Evolutionary conservation across 2,888 invertebrate species (phyloP), one percentile per base, ranked within the genome.

Genomic region (Thereva nobilitata): DNA sequence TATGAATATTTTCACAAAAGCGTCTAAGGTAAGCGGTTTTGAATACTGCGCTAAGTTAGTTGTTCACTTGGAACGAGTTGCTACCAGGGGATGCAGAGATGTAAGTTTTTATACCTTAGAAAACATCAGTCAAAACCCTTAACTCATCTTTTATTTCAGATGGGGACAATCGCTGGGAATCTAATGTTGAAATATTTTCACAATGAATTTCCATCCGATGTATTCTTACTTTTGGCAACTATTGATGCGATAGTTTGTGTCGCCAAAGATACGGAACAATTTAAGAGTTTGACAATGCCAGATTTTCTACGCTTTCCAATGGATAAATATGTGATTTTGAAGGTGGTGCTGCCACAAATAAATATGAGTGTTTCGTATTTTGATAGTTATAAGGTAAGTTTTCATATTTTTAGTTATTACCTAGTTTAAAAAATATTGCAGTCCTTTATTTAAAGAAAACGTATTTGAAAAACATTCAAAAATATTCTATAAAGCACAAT

Each of bases 101-200:
- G 86, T 86, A 76, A 78, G 82, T 38, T 5, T n/a, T 64, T n/a
- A 8, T 38, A 35, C 0, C 3, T 45, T 10, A 38, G 80, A 3
- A 67, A 55, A 5, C 9, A 10, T 10, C 3, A 23, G 7, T 57
- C 10, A 34, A n/a, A 3, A 23, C 42, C n/a, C 4, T 10, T 4
- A 3, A 4, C 9, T 23, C 9, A 23, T 70, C 66, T 74, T 73
- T 23, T 23, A 53, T 75, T 79, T 45, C 73, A 85, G 85, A 76
- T 83, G 9, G 88, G 85, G 37, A 84, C 85, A 1, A 77, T 89
- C 61, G 88, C 85, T 10, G 89, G 89, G 0, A 89, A 89, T 73
- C 74, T 89, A 53, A 86, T 86, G 82, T 81, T 87, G 68, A 89
- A 89, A 75, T 82, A 88, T 74, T 74, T 79, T n/a, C 82, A 87